Evolutionary conservation across 2,797 vertebrate genomes (phyloP).

Genomic region (Neosilurus hyrtlii): DNA sequence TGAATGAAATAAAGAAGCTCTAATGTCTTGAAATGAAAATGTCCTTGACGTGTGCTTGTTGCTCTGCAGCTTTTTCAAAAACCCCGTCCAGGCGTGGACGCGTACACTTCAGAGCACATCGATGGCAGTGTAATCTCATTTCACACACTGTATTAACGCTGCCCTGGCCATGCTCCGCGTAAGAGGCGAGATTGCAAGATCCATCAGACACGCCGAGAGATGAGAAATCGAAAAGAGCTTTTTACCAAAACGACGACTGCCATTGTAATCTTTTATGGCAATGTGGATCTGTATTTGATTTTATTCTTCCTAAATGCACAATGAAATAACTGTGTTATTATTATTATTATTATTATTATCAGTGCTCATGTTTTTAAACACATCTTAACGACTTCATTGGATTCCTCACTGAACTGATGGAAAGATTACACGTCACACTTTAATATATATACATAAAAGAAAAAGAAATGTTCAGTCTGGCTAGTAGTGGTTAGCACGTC

Average conservation of each 20-base stretch:
- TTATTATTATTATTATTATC: neutral
- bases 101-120: constrained; percentile 40
- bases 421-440: neutral
- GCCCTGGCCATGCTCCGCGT: constrained; percentile 13
- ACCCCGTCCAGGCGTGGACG: constrained; percentile 5
- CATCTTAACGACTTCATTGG: constrained; percentile 17
- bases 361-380: neutral
- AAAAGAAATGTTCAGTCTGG: too few species aligned
- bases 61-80: constrained; percentile 18
- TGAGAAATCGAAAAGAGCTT: constrained; percentile 25
- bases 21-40: neutral
- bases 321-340: constrained; percentile 16
- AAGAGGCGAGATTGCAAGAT: constrained; percentile 22
- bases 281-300: constrained; percentile 11
- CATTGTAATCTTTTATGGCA: constrained; percentile 1
- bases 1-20: constrained; percentile 1
- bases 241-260: constrained; percentile 16
- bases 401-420: constrained; percentile 2
- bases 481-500: too few species aligned
- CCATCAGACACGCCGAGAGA: constrained; percentile 26
- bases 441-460: neutral
- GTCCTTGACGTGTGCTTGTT: constrained; percentile 37
- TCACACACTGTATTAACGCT: constrained; percentile 42
- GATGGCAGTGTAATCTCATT: constrained; percentile 44
- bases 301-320: neutral